These are phyloP conservation scores for Zoanthus solanderi DNA, from an alignment of 92 coral and sea anemone species.

Conservation along the genomic window DNA sequence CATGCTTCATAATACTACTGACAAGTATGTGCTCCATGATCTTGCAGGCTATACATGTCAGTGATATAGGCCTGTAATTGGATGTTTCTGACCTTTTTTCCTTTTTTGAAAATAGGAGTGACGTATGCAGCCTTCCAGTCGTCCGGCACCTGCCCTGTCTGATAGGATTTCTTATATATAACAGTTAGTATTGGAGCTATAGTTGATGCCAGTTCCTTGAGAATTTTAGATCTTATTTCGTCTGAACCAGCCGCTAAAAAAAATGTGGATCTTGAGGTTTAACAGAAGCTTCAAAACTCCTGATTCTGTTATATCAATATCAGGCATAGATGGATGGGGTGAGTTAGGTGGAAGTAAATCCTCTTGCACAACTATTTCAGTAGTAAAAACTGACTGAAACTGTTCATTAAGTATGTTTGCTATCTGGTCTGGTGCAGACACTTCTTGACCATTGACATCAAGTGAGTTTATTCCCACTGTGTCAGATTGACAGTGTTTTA, in stretches of 20 bases:
- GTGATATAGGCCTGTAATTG: background rate
- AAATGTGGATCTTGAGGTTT: conserved; percentile 25
- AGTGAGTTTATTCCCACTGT: conserved; percentile 27
- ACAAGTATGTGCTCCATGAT: conserved; percentile 48
- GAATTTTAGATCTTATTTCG: conserved; percentile 34
- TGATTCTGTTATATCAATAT: conserved; percentile 22
- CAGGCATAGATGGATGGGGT: conserved; percentile 39
- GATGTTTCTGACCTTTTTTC: background rate
- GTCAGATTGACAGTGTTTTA: conserved; percentile 54
- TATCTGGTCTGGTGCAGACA: conserved; percentile 45
- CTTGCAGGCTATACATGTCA: conserved; percentile 49
- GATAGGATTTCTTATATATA: background rate
- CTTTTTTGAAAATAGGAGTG: conserved; percentile 48
- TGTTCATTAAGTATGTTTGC: conserved; percentile 57
- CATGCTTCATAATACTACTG: conserved; percentile 58
- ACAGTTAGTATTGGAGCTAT: conserved; percentile 25
- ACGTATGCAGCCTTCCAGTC: conserved; percentile 42
- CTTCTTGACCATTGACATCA: conserved; percentile 34
- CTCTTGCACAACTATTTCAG: conserved; percentile 25
- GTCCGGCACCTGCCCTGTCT: conserved; percentile 13
- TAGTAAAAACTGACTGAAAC: conserved; percentile 58
- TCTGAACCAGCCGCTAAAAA: conserved; percentile 17
- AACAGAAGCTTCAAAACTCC: conserved; percentile 29
- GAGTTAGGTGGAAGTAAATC: conserved; percentile 15
- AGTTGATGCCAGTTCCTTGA: conserved; percentile 40